phyloP scores from a whole-genome alignment of 23 tunicate species.

The Pegea sp. region DNA sequence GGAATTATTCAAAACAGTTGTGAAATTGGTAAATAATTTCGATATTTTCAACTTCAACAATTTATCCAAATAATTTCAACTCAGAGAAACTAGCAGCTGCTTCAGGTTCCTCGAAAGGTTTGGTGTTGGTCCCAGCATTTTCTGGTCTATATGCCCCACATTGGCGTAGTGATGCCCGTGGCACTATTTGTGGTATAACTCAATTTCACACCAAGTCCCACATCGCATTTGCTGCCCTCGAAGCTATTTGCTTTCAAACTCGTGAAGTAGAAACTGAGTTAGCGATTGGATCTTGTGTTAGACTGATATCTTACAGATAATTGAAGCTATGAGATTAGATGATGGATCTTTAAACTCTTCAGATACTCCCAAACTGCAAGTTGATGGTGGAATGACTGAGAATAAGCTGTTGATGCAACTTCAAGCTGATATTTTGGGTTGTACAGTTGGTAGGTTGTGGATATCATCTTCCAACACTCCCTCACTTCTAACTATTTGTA shows the following conservation, averaged over 20 bases:
- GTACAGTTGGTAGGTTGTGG: constrained; percentile 83
- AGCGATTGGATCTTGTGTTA: too few species aligned
- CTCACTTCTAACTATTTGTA: too few species aligned
- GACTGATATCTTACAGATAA: constrained; percentile 15
- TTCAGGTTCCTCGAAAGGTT: constrained; percentile 39
- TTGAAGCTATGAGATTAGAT: constrained; percentile 75
- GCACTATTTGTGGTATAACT: constrained; percentile 80
- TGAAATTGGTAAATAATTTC: constrained; percentile 28
- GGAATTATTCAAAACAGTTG: constrained; percentile 58
- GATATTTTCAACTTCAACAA: neutral
- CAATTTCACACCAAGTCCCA: constrained; percentile 90
- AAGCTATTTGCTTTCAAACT: constrained; percentile 91
- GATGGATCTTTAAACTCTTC: constrained; percentile 3
- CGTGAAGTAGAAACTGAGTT: too few species aligned
- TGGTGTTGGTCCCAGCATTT: constrained; percentile 91
- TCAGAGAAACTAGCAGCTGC: constrained; percentile 55
- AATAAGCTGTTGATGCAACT: constrained; percentile 80
- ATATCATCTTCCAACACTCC: too few species aligned
- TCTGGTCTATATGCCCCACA: constrained; percentile 87
- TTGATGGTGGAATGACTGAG: constrained; percentile 95
- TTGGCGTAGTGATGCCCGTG: constrained; percentile 90
- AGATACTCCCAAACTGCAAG: constrained; percentile 27
- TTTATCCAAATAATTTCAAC: neutral
- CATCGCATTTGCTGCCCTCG: constrained; percentile 83
- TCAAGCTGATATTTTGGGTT: constrained; percentile 88